Evolutionary conservation across 2,797 vertebrate species (phyloP).

Genomic region (Arrhamphus sclerolepis): DNA sequence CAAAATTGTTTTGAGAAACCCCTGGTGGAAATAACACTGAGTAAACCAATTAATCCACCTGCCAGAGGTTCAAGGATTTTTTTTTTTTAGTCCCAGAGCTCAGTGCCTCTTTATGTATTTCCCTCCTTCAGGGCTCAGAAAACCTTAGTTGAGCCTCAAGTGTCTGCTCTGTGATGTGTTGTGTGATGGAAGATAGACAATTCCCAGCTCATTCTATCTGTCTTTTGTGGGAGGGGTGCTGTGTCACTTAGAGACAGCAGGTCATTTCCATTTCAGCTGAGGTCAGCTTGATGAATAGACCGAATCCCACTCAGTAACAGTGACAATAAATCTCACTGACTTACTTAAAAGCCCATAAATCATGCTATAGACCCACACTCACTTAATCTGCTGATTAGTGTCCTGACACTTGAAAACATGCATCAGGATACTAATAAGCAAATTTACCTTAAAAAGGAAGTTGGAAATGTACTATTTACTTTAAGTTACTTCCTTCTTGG

Average conservation of each 20-base stretch:
- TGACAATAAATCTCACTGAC: constrained; percentile 53
- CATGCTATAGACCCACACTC: constrained; percentile 40
- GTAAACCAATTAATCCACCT: constrained; percentile 82
- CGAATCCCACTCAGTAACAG: constrained; percentile 43
- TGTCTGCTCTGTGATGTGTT: constrained; percentile 29
- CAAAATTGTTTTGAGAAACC: constrained; percentile 77
- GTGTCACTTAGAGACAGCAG: too few species aligned
- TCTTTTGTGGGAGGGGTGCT: constrained; percentile 4
- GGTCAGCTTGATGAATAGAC: constrained; percentile 65
- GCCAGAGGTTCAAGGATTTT: constrained; percentile 69
- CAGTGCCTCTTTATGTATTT: constrained; percentile 46
- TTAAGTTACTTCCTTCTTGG: too few species aligned
- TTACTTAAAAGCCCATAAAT: constrained; percentile 55
- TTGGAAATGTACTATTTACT: too few species aligned
- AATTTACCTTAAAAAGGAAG: too few species aligned
- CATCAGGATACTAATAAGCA: too few species aligned
- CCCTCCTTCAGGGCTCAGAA: constrained; percentile 52
- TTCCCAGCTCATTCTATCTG: constrained; percentile 36
- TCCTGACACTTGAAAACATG: too few species aligned
- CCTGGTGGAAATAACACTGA: constrained; percentile 75
- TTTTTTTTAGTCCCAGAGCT: constrained; percentile 63
- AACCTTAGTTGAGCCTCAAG: constrained; percentile 41
- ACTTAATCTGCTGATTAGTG: too few species aligned
- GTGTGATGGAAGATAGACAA: constrained; percentile 42
- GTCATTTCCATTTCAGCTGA: constrained; percentile 4